Evolutionary conservation across 2,113 vertebrate genomes (phyloP), one percentile per base, ranked within the genome.

Genomic region (Myotis davidii): DNA sequence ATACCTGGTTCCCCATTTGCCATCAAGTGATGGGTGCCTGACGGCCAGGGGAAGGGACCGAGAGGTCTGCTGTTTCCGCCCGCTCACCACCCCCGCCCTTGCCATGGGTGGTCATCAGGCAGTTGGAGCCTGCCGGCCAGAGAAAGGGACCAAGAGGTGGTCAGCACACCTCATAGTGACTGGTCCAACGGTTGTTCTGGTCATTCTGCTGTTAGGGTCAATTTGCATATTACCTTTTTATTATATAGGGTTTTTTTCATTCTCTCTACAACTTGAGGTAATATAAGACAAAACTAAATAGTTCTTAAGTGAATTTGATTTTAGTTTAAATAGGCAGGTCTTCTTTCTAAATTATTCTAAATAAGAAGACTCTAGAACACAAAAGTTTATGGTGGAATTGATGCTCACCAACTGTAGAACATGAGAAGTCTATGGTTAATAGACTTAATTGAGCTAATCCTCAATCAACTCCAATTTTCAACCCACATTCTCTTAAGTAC

Each of bases 381-480:
- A 95, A 73, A 79, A 59, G 52, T 45, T 94, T 9, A 59, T 79
- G 27, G 56, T 39, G 64, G 25, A 91, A 91, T 84, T 65, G 39
- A 52, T 88, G 23, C 18, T 93, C 85, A 48, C 91, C 2, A 76
- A 82, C 6, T 76, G 8, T 2, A 92, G 23, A 73, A 84, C 23
- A 85, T 69, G 13, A 96, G 45, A 88, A 64, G 45, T 76, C n/a
- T 77, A 23, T 69, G 37, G 37, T 39, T 39, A 39, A 70, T 37
- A 74, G 61, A 87, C 7, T 92, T 85, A 85, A 88, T 42, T 94
- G 72, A 87, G 34, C 61, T 85, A 78, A 85, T 90, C 39, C 88
- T 74, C 94, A 52, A 82, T 85, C 45, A 96, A 76, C 34, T 76
- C 45, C 61, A 86, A 27, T 90, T 89, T 78, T 94, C 61, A 96